A percentile compares a stretch with the other conserved stretches of the same genome.
Evolutionary conservation across 2,888 invertebrate genomes (phyloP).

Genomic region (Ennomos erosarius): DNA sequence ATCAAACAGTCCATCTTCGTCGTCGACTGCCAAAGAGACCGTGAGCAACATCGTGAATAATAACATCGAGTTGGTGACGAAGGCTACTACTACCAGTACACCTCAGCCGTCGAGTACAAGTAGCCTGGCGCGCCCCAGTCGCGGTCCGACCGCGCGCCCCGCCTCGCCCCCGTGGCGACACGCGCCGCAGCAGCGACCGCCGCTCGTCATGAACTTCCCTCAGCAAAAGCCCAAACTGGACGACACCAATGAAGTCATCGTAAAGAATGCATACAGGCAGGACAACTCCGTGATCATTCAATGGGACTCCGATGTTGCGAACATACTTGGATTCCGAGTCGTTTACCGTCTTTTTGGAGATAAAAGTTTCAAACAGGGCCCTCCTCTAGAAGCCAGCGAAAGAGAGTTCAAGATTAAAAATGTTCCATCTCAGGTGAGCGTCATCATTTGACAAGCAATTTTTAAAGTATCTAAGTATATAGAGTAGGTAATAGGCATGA

Average conservation of each 20-base stretch:
- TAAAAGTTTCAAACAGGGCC: conserved; percentile 95
- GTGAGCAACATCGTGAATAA: conserved; percentile 50
- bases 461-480: too few species aligned
- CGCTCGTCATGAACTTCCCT: conserved; percentile 89
- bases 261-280: conserved; percentile 93
- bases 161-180: conserved; percentile 79
- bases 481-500: too few species aligned
- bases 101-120: conserved; percentile 55
- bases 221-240: conserved; percentile 87
- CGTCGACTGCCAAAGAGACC: conserved; percentile 47
- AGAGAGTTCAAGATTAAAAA: conserved; percentile 97
- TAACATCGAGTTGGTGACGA: conserved; percentile 55
- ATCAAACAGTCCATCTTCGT: conserved; percentile 25
- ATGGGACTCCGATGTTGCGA: conserved; percentile 95
- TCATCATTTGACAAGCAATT: background rate
- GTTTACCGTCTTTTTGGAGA: conserved; percentile 96
- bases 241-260: conserved; percentile 91
- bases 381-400: conserved; percentile 94
- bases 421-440: conserved; percentile 91
- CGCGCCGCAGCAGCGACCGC: conserved; percentile 87
- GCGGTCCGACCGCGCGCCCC: conserved; percentile 66
- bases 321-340: conserved; percentile 95
- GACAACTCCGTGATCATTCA: conserved; percentile 95
- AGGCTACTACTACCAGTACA: conserved; percentile 41
- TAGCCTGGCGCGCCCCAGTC: conserved; percentile 64